Conservation (phyloP, 2,113 vertebrate species). For the Coturnix japonica region DNA sequence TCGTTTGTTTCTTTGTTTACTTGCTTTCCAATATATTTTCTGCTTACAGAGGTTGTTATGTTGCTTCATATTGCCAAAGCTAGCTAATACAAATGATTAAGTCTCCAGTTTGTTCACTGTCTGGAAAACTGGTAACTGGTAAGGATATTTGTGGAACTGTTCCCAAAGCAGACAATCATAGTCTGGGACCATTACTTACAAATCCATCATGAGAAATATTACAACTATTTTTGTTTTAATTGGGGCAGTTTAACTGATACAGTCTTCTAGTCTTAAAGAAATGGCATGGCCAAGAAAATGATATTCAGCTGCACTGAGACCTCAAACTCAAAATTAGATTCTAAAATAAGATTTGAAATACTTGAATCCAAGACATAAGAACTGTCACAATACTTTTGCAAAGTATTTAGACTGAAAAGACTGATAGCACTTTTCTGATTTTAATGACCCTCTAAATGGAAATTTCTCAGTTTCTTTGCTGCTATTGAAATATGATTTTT, state of each 20-base stretch:
- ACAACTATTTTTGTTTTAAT: slow-evolving; percentile 8
- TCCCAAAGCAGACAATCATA: neutral
- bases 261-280: neutral
- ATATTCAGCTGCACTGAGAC: neutral
- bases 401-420: neutral
- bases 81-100: neutral
- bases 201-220: neutral
- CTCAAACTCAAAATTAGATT: neutral
- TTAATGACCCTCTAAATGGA: neutral
- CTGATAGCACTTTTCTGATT: neutral
- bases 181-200: neutral
- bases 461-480: neutral
- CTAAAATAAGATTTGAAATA: slow-evolving; percentile 11
- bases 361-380: neutral
- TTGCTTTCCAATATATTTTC: neutral
- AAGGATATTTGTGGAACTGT: neutral
- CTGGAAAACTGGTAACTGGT: neutral
- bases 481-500: neutral
- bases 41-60: neutral
- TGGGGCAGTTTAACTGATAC: neutral
- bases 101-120: neutral
- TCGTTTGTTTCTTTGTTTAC: too few relatives aligned
- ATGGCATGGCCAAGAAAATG: neutral
- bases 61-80: neutral
- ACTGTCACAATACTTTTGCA: neutral